These are phyloP conservation scores for Paramormyrops hopkinsi DNA, from an alignment of 2,797 vertebrate species.

Conservation along the genomic window DNA sequence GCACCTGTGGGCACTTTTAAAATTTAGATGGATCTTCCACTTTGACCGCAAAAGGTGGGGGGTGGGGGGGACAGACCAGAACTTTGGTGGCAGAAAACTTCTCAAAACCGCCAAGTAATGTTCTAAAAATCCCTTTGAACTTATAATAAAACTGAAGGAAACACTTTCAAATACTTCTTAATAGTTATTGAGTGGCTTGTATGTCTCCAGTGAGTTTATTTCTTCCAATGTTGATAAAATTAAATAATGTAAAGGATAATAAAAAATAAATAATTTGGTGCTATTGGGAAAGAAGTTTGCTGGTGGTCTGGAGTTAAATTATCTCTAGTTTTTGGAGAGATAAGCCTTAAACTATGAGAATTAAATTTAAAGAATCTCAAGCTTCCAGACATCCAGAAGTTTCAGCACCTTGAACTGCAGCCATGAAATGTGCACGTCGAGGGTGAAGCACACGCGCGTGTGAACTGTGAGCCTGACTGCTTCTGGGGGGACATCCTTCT, in stretches of 20 bases:
- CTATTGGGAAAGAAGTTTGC: too few relatives aligned
- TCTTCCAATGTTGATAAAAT: background rate
- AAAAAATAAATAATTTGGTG: background rate
- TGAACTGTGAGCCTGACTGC: constrained; percentile 19
- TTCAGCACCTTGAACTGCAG: background rate
- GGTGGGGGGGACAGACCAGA: background rate
- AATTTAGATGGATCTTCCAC: constrained; percentile 1
- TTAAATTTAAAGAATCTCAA: background rate
- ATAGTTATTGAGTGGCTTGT: background rate
- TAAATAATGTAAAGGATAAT: background rate
- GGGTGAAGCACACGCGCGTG: background rate
- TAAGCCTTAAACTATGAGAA: background rate
- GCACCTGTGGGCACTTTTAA: constrained; percentile 16
- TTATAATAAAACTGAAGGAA: background rate
- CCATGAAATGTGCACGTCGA: background rate
- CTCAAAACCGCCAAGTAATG: background rate
- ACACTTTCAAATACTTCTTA: background rate
- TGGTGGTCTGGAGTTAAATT: background rate
- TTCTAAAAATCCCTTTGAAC: background rate
- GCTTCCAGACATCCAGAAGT: background rate
- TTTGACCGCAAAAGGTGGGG: background rate
- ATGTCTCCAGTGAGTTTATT: background rate
- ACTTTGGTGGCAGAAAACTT: background rate
- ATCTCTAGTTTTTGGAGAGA: background rate
- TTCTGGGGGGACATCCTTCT: constrained; percentile 22